Conservation (phyloP, 2,888 invertebrate species). For the Pyrochroa serraticornis region DNA sequence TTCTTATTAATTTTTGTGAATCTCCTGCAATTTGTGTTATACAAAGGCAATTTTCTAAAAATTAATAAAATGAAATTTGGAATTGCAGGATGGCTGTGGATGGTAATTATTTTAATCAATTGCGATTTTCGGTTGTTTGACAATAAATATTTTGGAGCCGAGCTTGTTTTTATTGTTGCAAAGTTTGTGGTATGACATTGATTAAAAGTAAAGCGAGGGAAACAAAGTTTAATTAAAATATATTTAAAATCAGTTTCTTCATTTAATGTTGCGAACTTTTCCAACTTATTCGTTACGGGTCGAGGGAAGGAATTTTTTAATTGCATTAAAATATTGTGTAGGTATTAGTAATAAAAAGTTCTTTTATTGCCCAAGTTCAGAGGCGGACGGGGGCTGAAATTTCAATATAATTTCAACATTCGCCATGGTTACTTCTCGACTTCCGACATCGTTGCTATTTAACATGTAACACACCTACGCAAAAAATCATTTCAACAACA, state of each 20-base stretch:
- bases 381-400: too few relatives aligned
- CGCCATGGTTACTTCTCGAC: too few relatives aligned
- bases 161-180: slow-evolving; percentile 15
- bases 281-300: slow-evolving; percentile 34
- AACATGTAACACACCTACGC: too few relatives aligned
- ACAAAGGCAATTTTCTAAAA: too few relatives aligned
- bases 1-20: slow-evolving; percentile 17
- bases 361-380: slow-evolving; percentile 31
- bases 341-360: slow-evolving; percentile 43
- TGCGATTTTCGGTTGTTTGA: neutral
- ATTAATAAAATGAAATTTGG: too few relatives aligned
- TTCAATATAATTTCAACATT: too few relatives aligned
- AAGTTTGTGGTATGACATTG: slow-evolving; percentile 24
- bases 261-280: slow-evolving; percentile 42
- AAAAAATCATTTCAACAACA: too few relatives aligned
- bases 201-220: slow-evolving; percentile 35
- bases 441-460: too few relatives aligned
- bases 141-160: neutral
- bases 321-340: slow-evolving; percentile 50
- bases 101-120: too few relatives aligned
- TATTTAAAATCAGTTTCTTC: slow-evolving; percentile 47
- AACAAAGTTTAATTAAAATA: slow-evolving; percentile 49
- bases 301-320: slow-evolving; percentile 47
- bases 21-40: too few relatives aligned
- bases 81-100: too few relatives aligned